Evolutionary conservation across 2,113 vertebrate species (phyloP).

Genomic region (Riparia riparia): DNA sequence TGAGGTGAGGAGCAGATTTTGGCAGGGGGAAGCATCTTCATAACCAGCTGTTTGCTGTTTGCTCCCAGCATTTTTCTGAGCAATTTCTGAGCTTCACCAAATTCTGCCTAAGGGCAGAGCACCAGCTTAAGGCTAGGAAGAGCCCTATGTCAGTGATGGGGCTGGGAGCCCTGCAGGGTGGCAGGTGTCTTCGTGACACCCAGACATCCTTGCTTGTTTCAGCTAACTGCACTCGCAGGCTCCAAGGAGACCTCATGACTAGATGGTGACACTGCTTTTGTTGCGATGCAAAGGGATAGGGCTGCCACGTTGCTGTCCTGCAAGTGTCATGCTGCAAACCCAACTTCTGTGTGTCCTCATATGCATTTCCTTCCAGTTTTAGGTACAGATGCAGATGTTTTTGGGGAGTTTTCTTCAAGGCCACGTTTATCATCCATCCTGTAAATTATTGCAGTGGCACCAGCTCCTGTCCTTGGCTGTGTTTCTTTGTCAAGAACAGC

Average conservation of each 20-base stretch:
- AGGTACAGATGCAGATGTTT: not conserved
- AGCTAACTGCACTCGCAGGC: not conserved
- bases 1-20: not conserved
- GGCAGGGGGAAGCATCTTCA: not conserved
- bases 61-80: not conserved
- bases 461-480: slow-evolving; percentile 48
- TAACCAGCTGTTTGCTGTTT: not conserved
- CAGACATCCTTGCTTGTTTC: not conserved
- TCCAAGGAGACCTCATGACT: not conserved
- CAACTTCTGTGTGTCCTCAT: not conserved
- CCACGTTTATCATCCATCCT: not conserved
- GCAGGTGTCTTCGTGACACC: not conserved
- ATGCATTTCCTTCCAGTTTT: not conserved
- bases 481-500: slow-evolving; percentile 11
- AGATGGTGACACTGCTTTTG: not conserved
- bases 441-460: slow-evolving; percentile 33
- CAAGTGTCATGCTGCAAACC: fast-evolving
- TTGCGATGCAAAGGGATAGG: fast-evolving
- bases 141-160: fast-evolving
- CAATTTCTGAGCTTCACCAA: not conserved
- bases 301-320: not conserved
- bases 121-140: not conserved
- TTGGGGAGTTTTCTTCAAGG: slow-evolving; percentile 20
- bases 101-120: not conserved
- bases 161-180: not conserved